phyloP scores from a whole-genome alignment of 2,113 vertebrate species.

The Passer domesticus region DNA sequence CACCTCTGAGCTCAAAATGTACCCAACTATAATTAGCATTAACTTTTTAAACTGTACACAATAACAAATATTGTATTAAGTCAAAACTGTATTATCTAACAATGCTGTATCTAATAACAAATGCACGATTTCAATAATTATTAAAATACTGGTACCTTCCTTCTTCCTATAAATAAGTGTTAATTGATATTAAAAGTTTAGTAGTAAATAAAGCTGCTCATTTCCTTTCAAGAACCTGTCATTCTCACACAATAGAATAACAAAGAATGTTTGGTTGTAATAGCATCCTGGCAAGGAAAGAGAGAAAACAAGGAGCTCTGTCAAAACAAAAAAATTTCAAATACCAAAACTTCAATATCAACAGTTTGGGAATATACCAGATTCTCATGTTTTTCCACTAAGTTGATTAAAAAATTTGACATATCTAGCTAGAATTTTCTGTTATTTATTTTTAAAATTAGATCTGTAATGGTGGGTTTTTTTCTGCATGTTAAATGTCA shows the following conservation, averaged over 20 bases:
- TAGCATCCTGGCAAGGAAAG: neutral
- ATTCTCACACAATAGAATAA: neutral
- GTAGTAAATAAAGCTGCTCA: neutral
- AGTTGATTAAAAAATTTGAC: neutral
- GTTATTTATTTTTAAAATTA: neutral
- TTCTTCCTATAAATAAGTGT: neutral
- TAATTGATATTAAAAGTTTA: neutral
- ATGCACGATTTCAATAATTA: neutral
- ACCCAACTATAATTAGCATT: neutral
- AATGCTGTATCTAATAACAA: neutral
- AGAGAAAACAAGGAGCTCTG: neutral
- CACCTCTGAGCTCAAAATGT: neutral
- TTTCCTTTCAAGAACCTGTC: neutral
- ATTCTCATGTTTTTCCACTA: neutral
- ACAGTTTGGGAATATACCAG: neutral
- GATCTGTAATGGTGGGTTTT: neutral
- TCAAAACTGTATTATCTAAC: neutral
- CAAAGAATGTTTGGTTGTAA: neutral
- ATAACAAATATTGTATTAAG: neutral
- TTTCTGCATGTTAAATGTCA: neutral
- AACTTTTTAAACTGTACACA: neutral
- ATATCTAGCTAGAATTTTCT: neutral
- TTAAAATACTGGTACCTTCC: neutral
- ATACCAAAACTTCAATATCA: neutral
- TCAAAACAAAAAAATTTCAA: neutral